Conservation (phyloP, 2,113 vertebrate genomes). For the Lycaon pictus region DNA sequence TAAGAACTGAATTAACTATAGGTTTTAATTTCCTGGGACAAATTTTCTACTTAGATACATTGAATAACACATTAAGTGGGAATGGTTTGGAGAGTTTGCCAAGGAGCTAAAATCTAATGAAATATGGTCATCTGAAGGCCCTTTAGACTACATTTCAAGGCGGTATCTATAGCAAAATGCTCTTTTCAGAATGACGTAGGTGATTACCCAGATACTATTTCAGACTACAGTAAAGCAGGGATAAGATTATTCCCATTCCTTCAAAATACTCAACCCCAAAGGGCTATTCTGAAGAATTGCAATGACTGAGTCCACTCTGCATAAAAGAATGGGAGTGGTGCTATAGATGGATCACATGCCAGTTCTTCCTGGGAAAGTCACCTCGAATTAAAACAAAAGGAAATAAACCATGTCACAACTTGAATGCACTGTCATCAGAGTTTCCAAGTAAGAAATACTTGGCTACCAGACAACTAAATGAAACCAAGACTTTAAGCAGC, state of each 20-base stretch:
- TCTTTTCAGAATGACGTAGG: background rate
- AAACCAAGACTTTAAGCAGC: conserved; percentile 45
- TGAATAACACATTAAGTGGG: background rate
- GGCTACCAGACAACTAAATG: conserved; percentile 69
- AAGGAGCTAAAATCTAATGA: background rate
- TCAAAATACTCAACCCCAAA: conserved; percentile 9
- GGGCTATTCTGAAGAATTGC: conserved; percentile 56
- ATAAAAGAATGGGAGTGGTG: conserved; percentile 23
- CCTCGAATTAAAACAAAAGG: conserved; percentile 42
- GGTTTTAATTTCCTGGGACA: background rate
- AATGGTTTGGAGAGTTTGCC: background rate
- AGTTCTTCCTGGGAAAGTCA: conserved; percentile 82
- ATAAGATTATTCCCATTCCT: background rate
- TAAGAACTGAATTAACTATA: background rate
- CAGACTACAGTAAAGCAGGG: background rate
- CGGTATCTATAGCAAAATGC: background rate
- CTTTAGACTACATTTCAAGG: background rate
- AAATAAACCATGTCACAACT: conserved; percentile 39
- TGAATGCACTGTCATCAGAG: background rate
- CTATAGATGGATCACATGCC: background rate
- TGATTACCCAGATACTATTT: background rate
- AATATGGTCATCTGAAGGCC: background rate
- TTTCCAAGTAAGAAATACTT: conserved; percentile 79
- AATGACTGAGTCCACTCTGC: background rate
- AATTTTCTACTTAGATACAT: background rate